Base-by-base conservation (phyloP, 2,797 vertebrate genomes). In the Stomatorhinus walkeri region DNA sequence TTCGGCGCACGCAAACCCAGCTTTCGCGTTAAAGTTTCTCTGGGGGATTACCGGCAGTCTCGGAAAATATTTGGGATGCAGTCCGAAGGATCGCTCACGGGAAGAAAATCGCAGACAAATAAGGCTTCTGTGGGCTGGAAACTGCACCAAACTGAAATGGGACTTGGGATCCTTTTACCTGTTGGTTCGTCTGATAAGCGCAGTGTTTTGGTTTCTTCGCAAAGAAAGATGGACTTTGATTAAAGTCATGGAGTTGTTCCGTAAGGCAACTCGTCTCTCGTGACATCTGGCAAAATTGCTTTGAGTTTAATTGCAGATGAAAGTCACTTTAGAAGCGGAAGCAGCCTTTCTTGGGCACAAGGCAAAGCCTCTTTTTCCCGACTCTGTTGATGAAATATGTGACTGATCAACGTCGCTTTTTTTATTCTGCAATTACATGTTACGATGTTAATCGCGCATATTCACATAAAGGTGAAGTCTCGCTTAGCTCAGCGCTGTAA, bases 281-380 rank as follows among this genome's bases (percentile, higher is more conserved):
- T 51, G 49, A 51, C 49, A 52, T 85, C 22, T 5, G 28, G 83
- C 83, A 9, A 46, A 49, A 51, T 28, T 24, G 83, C 49, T 51
- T n/a, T 5, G 24, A 52, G 83, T 85, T 79, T 79, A 79, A 79
- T 85, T 49, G 49, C 83, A 10, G 49, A 12, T 43, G 19, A 51
- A 84, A 84, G 81, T 84, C 81, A 51, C 43, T 24, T 48, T 85
- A 24, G 83, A 85, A 52, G 83, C 83, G 83, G 83, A 49, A 32
- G 83, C 83, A n/a, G 83, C 83, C 3, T 4, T 79, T 79, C 72
- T 79, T 79, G 72, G 72, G 43, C 76, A 46, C 76, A 46, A n/a
- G 19, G 76, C 76, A 46, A 72, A 72, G 36, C 76, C 14, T 43
- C 76, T n/a, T 46, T 46, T 46, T 79, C 6, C 76, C 40, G 76